Percentiles rank a stretch among this genome's conserved stretches.
These are phyloP conservation scores for Trilocha varians DNA, from an alignment of 2,888 invertebrate genomes.

Conservation along the genomic window DNA sequence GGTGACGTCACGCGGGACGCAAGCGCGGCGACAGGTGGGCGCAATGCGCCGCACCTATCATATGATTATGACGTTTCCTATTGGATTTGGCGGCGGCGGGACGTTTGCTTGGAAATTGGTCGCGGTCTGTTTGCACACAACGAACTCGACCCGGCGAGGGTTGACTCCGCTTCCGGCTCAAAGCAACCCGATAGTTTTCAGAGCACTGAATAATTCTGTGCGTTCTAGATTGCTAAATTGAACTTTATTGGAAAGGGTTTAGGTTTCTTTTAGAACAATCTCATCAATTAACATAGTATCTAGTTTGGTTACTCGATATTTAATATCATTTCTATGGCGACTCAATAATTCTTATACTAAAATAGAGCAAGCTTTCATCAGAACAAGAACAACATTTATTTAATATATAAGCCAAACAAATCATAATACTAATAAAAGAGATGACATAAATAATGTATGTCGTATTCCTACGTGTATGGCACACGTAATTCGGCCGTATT, in stretches of 20 bases:
- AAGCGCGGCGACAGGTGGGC: constrained; percentile 72
- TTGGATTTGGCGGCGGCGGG: constrained; percentile 42
- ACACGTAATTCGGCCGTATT: no score
- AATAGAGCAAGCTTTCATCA: no score
- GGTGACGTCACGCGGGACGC: constrained; percentile 67
- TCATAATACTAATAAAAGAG: no score
- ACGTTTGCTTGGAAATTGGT: constrained; percentile 39
- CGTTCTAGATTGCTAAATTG: background rate
- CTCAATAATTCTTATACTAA: no score
- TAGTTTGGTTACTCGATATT: no score
- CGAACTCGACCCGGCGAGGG: constrained; percentile 14
- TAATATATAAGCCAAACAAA: no score
- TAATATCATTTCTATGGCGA: no score
- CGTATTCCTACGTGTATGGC: no score
- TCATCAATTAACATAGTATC: no score
- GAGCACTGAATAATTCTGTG: background rate
- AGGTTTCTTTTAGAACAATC: background rate
- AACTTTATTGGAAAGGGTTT: background rate
- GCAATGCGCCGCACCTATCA: constrained; percentile 70
- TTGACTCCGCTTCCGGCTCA: background rate
- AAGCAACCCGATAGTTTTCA: background rate
- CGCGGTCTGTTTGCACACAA: constrained; percentile 36
- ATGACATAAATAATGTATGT: no score
- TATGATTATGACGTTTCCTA: constrained; percentile 69
- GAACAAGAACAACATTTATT: no score